Conservation (phyloP, 2,113 vertebrate genomes). For the Albula goreensis region DNA sequence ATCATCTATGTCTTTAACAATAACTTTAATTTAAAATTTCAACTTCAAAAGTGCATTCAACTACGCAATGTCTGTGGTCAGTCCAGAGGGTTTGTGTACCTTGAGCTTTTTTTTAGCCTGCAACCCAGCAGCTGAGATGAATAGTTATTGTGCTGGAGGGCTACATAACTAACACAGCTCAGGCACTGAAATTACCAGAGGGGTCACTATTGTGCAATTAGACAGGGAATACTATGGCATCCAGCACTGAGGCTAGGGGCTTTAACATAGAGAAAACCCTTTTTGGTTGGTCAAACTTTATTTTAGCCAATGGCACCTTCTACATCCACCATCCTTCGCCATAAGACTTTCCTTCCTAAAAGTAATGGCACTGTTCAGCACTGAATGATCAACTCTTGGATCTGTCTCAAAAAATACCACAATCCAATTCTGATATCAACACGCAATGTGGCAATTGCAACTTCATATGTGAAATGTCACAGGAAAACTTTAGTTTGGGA, state of each 20-base stretch:
- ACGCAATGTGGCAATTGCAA: background rate
- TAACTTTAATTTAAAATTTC: background rate
- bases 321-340: too few species aligned
- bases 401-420: too few species aligned
- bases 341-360: too few species aligned
- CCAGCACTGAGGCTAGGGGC: background rate
- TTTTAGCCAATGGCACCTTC: too few species aligned
- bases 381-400: too few species aligned
- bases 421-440: background rate
- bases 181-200: too few species aligned
- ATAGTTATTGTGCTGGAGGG: background rate
- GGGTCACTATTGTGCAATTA: background rate
- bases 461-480: background rate
- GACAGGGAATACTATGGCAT: background rate
- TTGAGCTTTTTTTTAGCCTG: background rate
- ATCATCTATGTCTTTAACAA: too few species aligned
- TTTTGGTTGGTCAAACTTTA: too few species aligned
- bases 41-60: background rate
- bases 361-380: too few species aligned
- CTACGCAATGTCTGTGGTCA: background rate
- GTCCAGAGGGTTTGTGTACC: background rate
- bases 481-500: background rate
- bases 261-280: background rate
- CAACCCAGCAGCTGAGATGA: too few species aligned
- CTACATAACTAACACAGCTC: background rate